Percentiles rank a stretch among this genome's conserved stretches.
phyloP scores from a whole-genome alignment of 2,113 vertebrate species.

The Leptocoma aspasia region DNA sequence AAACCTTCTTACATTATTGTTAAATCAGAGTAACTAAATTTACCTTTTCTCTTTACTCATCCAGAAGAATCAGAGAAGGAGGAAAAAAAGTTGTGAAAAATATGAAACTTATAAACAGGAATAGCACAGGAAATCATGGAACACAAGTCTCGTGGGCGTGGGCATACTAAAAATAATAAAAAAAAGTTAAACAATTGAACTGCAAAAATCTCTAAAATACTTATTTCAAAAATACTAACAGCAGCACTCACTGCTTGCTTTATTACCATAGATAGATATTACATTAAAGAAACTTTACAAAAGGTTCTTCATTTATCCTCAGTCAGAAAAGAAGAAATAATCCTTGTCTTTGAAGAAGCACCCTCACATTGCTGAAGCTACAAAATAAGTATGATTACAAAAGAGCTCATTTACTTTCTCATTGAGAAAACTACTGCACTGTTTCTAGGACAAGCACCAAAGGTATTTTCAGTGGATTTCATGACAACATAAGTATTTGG shows the following conservation, averaged over 20 bases:
- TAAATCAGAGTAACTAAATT: background rate
- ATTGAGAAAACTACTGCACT: background rate
- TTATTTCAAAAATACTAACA: background rate
- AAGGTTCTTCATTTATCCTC: background rate
- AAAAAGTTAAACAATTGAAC: background rate
- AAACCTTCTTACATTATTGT: background rate
- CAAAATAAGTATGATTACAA: background rate
- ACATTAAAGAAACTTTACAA: background rate
- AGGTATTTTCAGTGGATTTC: background rate
- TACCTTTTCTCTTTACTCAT: background rate
- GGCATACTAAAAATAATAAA: background rate
- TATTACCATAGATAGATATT: background rate
- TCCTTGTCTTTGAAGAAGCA: background rate
- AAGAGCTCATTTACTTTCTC: background rate
- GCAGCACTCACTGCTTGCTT: background rate
- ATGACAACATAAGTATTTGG: background rate
- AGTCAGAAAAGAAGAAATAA: background rate
- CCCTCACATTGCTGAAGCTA: background rate
- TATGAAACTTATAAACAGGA: background rate
- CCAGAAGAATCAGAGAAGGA: background rate
- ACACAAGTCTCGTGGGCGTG: background rate
- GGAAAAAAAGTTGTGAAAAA: background rate
- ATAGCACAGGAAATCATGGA: background rate
- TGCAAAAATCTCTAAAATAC: background rate
- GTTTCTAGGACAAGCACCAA: background rate